Base-by-base conservation (phyloP, 2,888 invertebrate genomes). In the Ichneumoninae sp. region DNA sequence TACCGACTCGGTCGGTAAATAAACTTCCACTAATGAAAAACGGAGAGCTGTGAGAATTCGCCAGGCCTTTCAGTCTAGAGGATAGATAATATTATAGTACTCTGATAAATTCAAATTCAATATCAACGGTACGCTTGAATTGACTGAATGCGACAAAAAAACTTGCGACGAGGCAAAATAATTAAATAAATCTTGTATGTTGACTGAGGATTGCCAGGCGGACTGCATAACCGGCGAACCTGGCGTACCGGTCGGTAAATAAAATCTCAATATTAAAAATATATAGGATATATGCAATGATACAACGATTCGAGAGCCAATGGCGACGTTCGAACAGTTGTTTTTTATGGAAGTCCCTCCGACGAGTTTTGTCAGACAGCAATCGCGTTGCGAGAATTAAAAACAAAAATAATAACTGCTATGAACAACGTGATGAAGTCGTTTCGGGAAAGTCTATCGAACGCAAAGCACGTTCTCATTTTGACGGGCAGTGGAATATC, bases 401-500 rank as follows among this genome's bases (percentile, higher is more conserved):
- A 19, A 19, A 50, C 3, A 13, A 16, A 6, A n/a, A 52, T 4
- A 8, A 54, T 19, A 54, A 19, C 52, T 47, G 30, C 30, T 33
- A 84, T 87, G 86, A 86, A 82, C 60, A 89, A 83, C 70, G 86
- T 86, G 8, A 93, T 93, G 93, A 93, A 92, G 50, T 91, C 93
- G 87, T 97, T 97, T 90, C 94, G 95, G 81, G 94, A 95, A 87
- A 91, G 93, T 76, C 94, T 97, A 80, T 94, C 94, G 79, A 94
- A 94, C 40, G 95, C 96, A 0, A 96, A 95, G 89, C 94, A 96
- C 88, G 94, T 97, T 71, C 95, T 97, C 44, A 95, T 97, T 69
- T 91, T 97, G 60, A 96, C 97, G 62, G 96, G 97, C n/a, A 97
- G 97, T 69, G 97, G 97, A 78, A 95, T 97, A 54, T 97, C 97